A percentile compares a stretch with the other conserved stretches of the same genome.
phyloP scores from a whole-genome alignment of 2,113 vertebrate species.

The Boleophthalmus pectinirostris region DNA sequence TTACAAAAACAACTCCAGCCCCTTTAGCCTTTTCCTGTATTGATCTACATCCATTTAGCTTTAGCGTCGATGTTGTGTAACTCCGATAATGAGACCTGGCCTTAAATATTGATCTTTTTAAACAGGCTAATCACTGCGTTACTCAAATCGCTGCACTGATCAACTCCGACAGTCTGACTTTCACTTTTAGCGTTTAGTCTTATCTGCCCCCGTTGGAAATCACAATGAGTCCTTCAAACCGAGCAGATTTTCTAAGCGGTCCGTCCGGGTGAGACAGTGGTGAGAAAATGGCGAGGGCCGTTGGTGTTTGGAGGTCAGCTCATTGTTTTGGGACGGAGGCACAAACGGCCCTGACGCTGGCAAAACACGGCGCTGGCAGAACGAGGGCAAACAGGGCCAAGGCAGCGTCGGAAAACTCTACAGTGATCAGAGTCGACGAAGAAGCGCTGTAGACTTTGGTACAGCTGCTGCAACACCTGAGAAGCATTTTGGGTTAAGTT shows the following conservation, averaged over 20 bases:
- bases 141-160: background rate
- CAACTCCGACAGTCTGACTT: background rate
- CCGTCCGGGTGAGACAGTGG: too few relatives aligned
- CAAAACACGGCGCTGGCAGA: conserved; percentile 12
- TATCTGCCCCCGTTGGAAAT: too few relatives aligned
- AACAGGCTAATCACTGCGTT: conserved; percentile 15
- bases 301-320: conserved; percentile 14
- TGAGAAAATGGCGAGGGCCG: background rate
- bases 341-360: conserved; percentile 17
- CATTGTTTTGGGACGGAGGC: conserved; percentile 35
- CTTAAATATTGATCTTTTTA: conserved; percentile 17
- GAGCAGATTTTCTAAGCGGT: background rate
- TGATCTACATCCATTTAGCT: background rate
- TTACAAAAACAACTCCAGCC: background rate
- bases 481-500: too few relatives aligned
- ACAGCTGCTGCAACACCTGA: too few relatives aligned
- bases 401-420: background rate
- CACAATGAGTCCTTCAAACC: too few relatives aligned
- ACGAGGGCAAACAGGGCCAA: conserved; percentile 12
- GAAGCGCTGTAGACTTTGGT: background rate
- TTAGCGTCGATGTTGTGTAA: background rate
- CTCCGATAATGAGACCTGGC: background rate
- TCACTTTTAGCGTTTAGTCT: background rate
- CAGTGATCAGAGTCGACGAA: too few relatives aligned
- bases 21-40: background rate